Evolutionary conservation across 2,113 vertebrate species (phyloP), one percentile per base, ranked within the genome.

Genomic region (Cochlearius cochlearius): DNA sequence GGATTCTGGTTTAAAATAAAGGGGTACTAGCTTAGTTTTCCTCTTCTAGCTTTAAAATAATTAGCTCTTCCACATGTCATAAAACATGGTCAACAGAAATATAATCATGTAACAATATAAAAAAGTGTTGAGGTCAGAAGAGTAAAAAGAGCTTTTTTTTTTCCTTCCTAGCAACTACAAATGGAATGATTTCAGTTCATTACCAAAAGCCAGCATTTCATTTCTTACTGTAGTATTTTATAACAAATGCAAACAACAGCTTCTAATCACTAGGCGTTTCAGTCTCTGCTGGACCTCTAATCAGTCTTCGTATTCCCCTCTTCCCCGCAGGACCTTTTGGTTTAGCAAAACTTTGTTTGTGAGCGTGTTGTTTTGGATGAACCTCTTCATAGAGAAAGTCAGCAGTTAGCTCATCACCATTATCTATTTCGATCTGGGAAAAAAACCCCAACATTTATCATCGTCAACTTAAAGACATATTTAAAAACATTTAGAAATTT

Each of bases 321-420:
- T 99, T 99, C 50, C 99, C 99, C 0, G 98, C 97, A 20, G 99
- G 99, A 63, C 99, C 99, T 97, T 98, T 99, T 34, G 99, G 99
- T 93, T 99, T 99, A 91, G 99, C 98, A 96, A 99, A 99, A 53
- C 98, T 99, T 92, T 99, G 99, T 90, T 99, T 99, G 97, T 99
- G 99, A 47, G 99, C 99, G 6, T 99, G 99, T 95, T 99, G 99
- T 97, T 99, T 99, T 49, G 99, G 99, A 93, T 99, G 99, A 64
- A 99, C 99, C 98, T 99, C 99, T 55, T 99, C 99, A 49, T 99
- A 99, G 90, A 99, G 97, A 92, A 99, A 99, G 47, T 99, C 99
- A 41, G 98, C 93, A 53, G 99, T 99, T 97, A 99, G 83, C 29
- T 99, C 99, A 21, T 99, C 99, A 16, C 99, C 99, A 7, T 99